Base-by-base conservation (phyloP, 2,797 vertebrate species). In the Sardinella longiceps region DNA sequence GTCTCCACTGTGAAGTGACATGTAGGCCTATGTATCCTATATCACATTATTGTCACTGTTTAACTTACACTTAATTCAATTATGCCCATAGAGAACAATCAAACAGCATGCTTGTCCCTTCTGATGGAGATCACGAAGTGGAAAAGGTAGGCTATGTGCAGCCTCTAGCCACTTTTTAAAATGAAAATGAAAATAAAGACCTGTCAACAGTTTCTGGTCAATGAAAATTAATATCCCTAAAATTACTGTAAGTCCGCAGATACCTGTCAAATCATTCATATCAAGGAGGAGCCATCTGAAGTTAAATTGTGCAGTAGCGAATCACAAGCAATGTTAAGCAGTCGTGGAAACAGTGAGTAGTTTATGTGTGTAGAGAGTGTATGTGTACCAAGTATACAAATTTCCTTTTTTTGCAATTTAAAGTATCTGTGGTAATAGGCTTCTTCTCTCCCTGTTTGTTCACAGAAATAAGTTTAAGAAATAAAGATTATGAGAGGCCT, bases 281-380 rank as follows among this genome's bases (percentile, higher is more conserved):
- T 96, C 6, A 96, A 96, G 85, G 92, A 93, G 46, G 95, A 96
- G 86, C 89, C 86, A 0, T 23, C 74, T 58, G 93, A 94, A 80
- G 81, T 91, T 81, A 91, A 91, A 80, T 88, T 60, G 83, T 84
- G 33, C 87, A 63, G 25, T 23, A 77, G 33, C 15, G 43, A 23
- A 7, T 39, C 70, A 23, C 18, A 33, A 43, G 70, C 2, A 43
- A 43, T 43, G 37, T 77, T 43, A 18, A 77, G 18, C 39, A 83
- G 53, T 33, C 63, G 45, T 86, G 88, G 92, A 87, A 88, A 88
- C 3, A 86, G 94, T 94, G 82, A 93, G 93, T 92, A 80, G 83
- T n/a, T 14, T 33, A 28, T 14, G 14, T 56, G 48, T 28, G 9
- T 14, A 48, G 58, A 23, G 43, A 6, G 37, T 39, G 30, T 15